phyloP scores from a whole-genome alignment of 2,888 invertebrate genomes.

The Patella pellucida region DNA sequence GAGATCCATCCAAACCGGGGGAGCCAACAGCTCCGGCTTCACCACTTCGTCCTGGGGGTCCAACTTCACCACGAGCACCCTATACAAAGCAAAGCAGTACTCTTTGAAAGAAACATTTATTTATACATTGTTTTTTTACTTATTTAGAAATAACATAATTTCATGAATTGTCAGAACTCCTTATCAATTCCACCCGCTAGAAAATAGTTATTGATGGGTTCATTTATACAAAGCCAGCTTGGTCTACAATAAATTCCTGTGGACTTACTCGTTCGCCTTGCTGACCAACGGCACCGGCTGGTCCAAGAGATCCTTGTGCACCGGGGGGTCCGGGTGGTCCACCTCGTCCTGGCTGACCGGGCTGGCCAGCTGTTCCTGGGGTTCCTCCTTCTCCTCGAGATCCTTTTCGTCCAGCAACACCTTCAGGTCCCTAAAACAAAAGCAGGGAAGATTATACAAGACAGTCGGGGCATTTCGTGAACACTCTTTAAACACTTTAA shows the following conservation, averaged over 20 bases:
- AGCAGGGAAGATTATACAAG: not conserved
- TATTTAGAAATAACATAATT: too few relatives aligned
- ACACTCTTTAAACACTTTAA: too few relatives aligned
- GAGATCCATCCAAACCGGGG: constrained; percentile 52
- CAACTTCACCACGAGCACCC: constrained; percentile 57
- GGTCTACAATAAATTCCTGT: too few relatives aligned
- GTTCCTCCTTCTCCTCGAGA: constrained; percentile 41
- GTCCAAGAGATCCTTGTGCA: constrained; percentile 48
- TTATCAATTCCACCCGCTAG: too few relatives aligned
- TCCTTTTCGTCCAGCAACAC: constrained; percentile 51
- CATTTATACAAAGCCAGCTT: too few relatives aligned
- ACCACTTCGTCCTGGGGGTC: constrained; percentile 59
- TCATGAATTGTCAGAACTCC: too few relatives aligned
- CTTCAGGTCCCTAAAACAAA: constrained; percentile 44
- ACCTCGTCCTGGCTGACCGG: constrained; percentile 52
- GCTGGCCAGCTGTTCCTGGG: constrained; percentile 72
- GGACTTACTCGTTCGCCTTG: constrained; percentile 45
- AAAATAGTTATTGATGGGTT: too few relatives aligned
- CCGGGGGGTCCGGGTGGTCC: constrained; percentile 72
- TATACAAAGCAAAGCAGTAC: constrained; percentile 17
- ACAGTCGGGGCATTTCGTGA: too few relatives aligned
- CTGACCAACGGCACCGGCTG: constrained; percentile 49
- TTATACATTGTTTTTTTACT: too few relatives aligned
- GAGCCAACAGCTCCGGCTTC: constrained; percentile 53
- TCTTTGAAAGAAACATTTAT: too few relatives aligned